Conservation (phyloP, 2,113 vertebrate species). For the Jaculus jaculus region DNA sequence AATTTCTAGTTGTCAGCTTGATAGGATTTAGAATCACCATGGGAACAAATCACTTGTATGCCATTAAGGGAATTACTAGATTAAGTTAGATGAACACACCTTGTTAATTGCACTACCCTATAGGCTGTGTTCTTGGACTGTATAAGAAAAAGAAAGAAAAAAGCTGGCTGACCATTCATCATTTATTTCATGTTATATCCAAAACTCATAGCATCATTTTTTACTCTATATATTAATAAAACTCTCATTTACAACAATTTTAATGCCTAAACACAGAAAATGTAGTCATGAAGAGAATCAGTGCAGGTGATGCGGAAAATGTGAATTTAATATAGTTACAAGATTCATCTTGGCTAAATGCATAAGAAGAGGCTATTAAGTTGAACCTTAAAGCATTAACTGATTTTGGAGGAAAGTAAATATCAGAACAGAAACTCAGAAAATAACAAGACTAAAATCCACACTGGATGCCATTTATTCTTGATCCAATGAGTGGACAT, state of each 20-base stretch:
- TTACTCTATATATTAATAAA: neutral
- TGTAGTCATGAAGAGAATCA: neutral
- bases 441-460: neutral
- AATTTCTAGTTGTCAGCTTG: too few relatives aligned
- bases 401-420: neutral
- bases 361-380: accelerated
- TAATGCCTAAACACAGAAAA: neutral
- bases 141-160: too few relatives aligned
- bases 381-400: neutral
- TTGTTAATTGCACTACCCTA: too few relatives aligned
- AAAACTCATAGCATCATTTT: neutral
- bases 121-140: too few relatives aligned
- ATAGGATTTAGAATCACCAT: too few relatives aligned
- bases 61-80: too few relatives aligned
- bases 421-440: neutral
- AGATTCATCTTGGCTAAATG: too few relatives aligned
- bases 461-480: neutral
- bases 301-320: neutral
- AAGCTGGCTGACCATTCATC: too few relatives aligned
- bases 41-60: too few relatives aligned
- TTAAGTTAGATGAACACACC: too few relatives aligned
- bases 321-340: accelerated
- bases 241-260: neutral
- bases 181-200: neutral
- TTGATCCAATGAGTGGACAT: neutral